These are phyloP conservation scores for Cataglyphis albicans DNA, from an alignment of 2,888 invertebrate genomes.

Conservation along the genomic window DNA sequence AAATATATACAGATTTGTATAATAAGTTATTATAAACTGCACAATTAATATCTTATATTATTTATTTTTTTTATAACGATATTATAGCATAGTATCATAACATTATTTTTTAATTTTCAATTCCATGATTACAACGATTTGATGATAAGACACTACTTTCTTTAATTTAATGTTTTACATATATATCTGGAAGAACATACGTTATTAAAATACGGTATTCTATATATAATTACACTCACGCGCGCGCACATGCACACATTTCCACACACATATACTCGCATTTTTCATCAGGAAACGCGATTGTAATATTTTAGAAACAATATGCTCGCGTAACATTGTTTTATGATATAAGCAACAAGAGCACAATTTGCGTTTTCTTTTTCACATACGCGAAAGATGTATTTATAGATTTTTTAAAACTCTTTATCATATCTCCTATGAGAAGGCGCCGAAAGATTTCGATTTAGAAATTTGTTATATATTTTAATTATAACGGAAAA, in stretches of 20 bases:
- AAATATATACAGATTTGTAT: neutral
- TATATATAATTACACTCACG: slow-evolving; percentile 21
- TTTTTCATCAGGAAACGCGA: slow-evolving; percentile 62
- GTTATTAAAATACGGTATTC: neutral
- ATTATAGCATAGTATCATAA: neutral
- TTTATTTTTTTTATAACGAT: neutral
- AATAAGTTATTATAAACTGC: slow-evolving; percentile 14
- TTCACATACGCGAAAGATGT: neutral
- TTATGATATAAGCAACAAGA: neutral
- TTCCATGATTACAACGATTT: neutral
- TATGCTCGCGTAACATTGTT: slow-evolving; percentile 2
- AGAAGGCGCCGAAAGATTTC: neutral
- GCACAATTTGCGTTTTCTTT: slow-evolving; percentile 8
- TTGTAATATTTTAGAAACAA: slow-evolving; percentile 35
- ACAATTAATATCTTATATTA: neutral
- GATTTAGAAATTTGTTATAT: slow-evolving; percentile 9
- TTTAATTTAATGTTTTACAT: neutral
- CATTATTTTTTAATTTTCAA: neutral
- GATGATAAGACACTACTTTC: neutral
- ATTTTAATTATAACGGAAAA: slow-evolving; percentile 14
- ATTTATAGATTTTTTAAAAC: neutral
- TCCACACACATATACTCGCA: slow-evolving; percentile 25
- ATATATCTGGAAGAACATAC: slow-evolving; percentile 9
- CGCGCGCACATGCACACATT: neutral
- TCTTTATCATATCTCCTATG: slow-evolving; percentile 5